These are phyloP conservation scores for Metalampra italica DNA, from an alignment of 2,888 invertebrate species.

Conservation along the genomic window DNA sequence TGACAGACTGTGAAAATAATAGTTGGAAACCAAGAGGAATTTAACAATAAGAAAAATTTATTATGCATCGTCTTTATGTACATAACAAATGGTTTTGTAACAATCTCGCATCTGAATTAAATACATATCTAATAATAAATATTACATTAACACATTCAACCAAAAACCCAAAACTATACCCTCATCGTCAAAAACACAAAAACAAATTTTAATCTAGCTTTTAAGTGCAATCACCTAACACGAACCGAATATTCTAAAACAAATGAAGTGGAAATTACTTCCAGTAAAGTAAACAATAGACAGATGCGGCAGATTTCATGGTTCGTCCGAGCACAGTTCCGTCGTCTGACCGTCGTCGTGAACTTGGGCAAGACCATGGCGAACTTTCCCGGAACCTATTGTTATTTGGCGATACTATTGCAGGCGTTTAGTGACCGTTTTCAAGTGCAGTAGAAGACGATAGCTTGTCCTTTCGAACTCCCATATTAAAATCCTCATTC, in stretches of 20 bases:
- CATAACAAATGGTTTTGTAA: no score
- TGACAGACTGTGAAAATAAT: no score
- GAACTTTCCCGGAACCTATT: constrained; percentile 9
- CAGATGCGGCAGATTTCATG: constrained; percentile 19
- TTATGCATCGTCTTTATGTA: no score
- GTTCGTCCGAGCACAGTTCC: constrained; percentile 14
- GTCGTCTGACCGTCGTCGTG: constrained; percentile 11
- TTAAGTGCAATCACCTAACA: not conserved
- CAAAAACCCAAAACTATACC: no score
- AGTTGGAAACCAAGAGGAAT: no score
- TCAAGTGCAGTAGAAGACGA: not conserved
- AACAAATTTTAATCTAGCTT: no score
- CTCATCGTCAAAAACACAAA: no score
- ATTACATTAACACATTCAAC: no score
- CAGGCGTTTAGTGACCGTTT: constrained; percentile 2
- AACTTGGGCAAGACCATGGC: constrained; percentile 6
- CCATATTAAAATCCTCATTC: no score
- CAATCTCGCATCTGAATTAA: no score
- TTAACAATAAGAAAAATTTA: no score
- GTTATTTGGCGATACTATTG: constrained; percentile 3
- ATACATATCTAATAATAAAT: no score
- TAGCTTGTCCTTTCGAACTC: not conserved
- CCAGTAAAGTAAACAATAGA: constrained; percentile 17
- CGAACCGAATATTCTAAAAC: not conserved
- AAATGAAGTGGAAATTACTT: constrained; percentile 6